phyloP scores from a whole-genome alignment of 1,140 invertebrate species.

The Drosophila malerkotliana region DNA sequence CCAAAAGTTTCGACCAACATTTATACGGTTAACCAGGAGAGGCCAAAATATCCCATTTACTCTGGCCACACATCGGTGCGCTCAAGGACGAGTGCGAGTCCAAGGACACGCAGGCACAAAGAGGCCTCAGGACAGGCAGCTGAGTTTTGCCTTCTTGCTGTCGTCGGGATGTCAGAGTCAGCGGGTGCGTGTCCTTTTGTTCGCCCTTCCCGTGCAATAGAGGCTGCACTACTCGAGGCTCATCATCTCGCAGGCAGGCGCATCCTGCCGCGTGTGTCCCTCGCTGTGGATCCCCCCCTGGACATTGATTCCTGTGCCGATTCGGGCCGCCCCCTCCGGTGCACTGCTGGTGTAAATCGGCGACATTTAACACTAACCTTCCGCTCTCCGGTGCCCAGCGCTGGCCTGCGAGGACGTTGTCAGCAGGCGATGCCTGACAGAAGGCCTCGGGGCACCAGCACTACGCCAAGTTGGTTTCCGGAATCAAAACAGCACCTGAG shows the following conservation, averaged over 20 bases:
- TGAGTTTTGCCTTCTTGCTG: slow-evolving; percentile 61
- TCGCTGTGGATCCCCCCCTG: slow-evolving; percentile 49
- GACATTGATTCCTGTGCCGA: not conserved
- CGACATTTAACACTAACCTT: slow-evolving; percentile 74
- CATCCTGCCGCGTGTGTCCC: slow-evolving; percentile 55
- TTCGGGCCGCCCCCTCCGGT: slow-evolving; percentile 50
- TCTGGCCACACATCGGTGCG: slow-evolving; percentile 61
- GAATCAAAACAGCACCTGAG: slow-evolving; percentile 50
- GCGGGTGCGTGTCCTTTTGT: slow-evolving; percentile 55
- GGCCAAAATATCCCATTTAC: slow-evolving; percentile 81
- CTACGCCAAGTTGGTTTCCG: not conserved
- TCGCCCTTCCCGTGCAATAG: not conserved
- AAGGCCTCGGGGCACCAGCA: slow-evolving; percentile 12
- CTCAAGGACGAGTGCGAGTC: slow-evolving; percentile 49
- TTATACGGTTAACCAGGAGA: slow-evolving; percentile 73
- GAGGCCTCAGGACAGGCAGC: slow-evolving; percentile 18
- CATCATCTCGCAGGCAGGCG: slow-evolving; percentile 53
- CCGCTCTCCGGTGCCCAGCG: slow-evolving; percentile 29
- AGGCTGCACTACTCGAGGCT: slow-evolving; percentile 45
- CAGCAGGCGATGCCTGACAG: not conserved
- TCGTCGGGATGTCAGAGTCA: slow-evolving; percentile 57
- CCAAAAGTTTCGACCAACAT: slow-evolving; percentile 18
- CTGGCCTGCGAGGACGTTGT: no score
- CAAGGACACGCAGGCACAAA: slow-evolving; percentile 23
- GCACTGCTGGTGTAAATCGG: slow-evolving; percentile 78